Base-by-base conservation (phyloP, 2,113 vertebrate genomes). In the Trogon surrucura region DNA sequence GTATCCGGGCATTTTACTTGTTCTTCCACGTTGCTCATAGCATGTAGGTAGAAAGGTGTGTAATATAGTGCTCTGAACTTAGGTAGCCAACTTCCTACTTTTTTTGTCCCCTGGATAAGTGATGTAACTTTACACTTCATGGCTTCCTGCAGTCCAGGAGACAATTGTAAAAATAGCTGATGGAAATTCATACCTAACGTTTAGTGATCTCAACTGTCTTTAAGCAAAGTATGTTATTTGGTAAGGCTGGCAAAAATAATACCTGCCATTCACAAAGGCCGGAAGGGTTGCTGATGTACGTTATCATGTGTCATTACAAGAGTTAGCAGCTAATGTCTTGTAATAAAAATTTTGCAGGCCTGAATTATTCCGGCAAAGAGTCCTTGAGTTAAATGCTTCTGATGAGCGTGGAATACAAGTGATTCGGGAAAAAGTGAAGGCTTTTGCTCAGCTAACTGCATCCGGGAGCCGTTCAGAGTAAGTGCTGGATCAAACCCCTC, bases 361-460 rank as follows among this genome's bases (percentile, higher is more conserved):
- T 18, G 98, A 99, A 85, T 97, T 99, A 83, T 99, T 99, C 96
- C 98, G 98, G 32, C 98, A 99, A 93, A 98, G 99, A 95, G 99
- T 99, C 87, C 98, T 99, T 65, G 99, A 99, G 95, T 98, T 99
- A 90, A 99, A 99, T 22, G 99, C 99, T 66, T 99, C 99, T 1
- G 99, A 99, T 93, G 99, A 99, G 93, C 98, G 99, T 84, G 99
- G 99, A 61, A 99, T 99, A 94, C 99, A 99, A 97, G 99, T 99
- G 66, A 85, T 99, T 89, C 98, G 99, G 73, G 98, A 99, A 53
- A 99, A 99, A 95, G 99, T 99, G 93, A 99, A 99, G 97, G 98
- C 90, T 65, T 99, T 99, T 95, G 99, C 99, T 91, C 99, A 99
- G 93, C 98, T 99, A 13, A 99, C 99, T 1, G 99, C 99, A 5